Evolutionary conservation across 2,113 vertebrate species (phyloP), one percentile per base, ranked within the genome.

Genomic region (Prionailurus viverrinus): DNA sequence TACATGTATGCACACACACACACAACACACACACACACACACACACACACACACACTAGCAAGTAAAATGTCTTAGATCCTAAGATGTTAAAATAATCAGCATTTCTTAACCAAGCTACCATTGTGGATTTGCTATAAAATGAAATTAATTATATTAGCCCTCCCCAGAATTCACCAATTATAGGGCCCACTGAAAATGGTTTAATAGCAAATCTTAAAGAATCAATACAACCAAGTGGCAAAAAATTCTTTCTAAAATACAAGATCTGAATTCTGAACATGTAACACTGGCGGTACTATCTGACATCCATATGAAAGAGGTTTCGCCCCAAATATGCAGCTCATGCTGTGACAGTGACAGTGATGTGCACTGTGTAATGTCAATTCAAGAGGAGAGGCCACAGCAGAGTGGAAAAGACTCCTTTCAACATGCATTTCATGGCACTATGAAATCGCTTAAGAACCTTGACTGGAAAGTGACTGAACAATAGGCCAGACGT

Each of bases 321-420:
- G 74, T 63, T 98, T 90, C 55, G 7, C 91, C 83, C 53, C 66
- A 96, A 89, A 88, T 9, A 1, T 94, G 53, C 94, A 93, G 88
- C 73, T 97, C 96, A 12, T 92, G 79, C 93, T 94, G 73, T 88
- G 87, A 65, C 61, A n/a, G 25, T 87, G 41, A 96, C 91, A 97
- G 74, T 51, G 93, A 97, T 89, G 73, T 92, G 33, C 87, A 55
- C 39, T 76, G 51, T 48, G 31, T 90, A 94, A 97, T 2, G 4
- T 93, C 90, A 94, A 1, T 33, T 95, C 65, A 21, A 83, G 81
- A 97, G 63, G 21, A 97, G 95, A 98, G 98, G 97, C 51, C 58
- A 69, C 11, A 55, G 82, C 4, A 85, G 48, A 97, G 16, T n/a
- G 97, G 83, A 95, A 78, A 96, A 95, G 25, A 93, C 39, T 51